These are phyloP conservation scores for Cosmopolites sordidus DNA, from an alignment of 2,888 invertebrate species.

Conservation along the genomic window DNA sequence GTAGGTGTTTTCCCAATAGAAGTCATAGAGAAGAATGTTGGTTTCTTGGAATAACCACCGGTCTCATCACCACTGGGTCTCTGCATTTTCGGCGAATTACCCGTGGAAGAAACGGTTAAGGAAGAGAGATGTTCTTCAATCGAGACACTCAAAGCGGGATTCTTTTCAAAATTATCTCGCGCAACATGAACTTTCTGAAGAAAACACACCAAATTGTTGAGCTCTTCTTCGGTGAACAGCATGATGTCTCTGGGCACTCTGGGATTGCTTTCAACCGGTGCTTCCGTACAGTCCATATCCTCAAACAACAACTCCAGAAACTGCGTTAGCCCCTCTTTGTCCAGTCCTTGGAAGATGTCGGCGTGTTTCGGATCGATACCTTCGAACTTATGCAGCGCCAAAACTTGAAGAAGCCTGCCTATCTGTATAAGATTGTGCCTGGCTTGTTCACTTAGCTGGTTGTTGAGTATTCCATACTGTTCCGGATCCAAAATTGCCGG, in stretches of 20 bases:
- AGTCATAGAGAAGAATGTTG: conserved; percentile 35
- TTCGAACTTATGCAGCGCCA: conserved; percentile 80
- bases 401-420: conserved; percentile 88
- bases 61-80: conserved; percentile 25
- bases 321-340: conserved; percentile 72
- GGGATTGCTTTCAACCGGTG: conserved; percentile 47
- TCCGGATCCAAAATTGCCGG: conserved; percentile 96
- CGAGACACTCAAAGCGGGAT: conserved; percentile 25
- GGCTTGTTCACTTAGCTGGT: conserved; percentile 85
- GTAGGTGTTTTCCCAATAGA: neutral
- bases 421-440: conserved; percentile 86
- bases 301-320: conserved; percentile 68
- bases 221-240: conserved; percentile 63
- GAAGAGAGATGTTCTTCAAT: conserved; percentile 37
- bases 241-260: conserved; percentile 62
- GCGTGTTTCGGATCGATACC: conserved; percentile 27
- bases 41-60: conserved; percentile 28
- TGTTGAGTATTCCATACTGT: conserved; percentile 88
- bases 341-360: conserved; percentile 56
- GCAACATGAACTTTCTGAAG: conserved; percentile 48
- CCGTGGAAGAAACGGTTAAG: conserved; percentile 33
- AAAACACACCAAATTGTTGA: conserved; percentile 59
- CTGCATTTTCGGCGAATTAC: conserved; percentile 36
- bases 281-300: conserved; percentile 47
- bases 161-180: conserved; percentile 32